These are phyloP conservation scores for Phalloptychus januarius DNA, from an alignment of 2,797 vertebrate species.

Conservation along the genomic window DNA sequence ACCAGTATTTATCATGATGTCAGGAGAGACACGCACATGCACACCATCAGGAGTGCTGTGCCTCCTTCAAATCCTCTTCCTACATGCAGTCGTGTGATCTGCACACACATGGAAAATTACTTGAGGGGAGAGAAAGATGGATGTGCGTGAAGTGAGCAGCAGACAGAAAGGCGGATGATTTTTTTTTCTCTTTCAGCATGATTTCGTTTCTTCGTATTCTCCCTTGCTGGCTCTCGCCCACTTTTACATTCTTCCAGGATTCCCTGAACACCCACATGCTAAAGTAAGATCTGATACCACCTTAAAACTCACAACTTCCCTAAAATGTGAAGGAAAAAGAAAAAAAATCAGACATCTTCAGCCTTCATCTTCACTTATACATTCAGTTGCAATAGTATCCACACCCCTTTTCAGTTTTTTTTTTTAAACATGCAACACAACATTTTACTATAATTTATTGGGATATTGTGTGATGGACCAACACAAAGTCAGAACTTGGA, in stretches of 20 bases:
- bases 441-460: neutral
- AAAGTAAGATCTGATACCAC: conserved; percentile 15
- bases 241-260: conserved; percentile 22
- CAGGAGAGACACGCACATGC: conserved; percentile 37
- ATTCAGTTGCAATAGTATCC: neutral
- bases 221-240: conserved; percentile 11
- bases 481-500: neutral
- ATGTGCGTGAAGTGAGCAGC: conserved; percentile 18
- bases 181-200: conserved; percentile 13
- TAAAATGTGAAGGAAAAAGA: conserved; percentile 7
- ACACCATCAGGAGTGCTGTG: conserved; percentile 19
- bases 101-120: conserved; percentile 25
- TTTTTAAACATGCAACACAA: neutral
- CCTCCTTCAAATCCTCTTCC: conserved; percentile 19
- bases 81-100: conserved; percentile 16
- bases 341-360: neutral
- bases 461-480: neutral
- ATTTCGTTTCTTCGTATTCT: conserved; percentile 18
- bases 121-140: conserved; percentile 16
- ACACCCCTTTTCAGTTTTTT: neutral
- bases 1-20: conserved; percentile 53
- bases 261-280: neutral
- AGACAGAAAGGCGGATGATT: conserved; percentile 9
- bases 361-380: conserved; percentile 7
- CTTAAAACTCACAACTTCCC: conserved; percentile 2